Evolutionary conservation across 2,797 vertebrate genomes (phyloP).

Genomic region (Simalia tracyae): DNA sequence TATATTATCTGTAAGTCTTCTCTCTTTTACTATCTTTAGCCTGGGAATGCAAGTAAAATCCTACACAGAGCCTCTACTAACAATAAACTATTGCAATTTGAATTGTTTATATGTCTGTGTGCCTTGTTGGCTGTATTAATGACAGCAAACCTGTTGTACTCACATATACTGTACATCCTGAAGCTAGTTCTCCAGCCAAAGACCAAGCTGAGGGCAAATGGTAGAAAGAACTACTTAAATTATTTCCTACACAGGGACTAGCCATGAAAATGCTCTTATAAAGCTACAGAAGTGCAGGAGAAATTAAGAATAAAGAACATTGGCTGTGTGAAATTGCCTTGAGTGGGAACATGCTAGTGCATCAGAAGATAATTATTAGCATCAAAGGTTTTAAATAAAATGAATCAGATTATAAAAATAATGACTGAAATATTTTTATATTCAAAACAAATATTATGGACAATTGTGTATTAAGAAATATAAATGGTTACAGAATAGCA

Average conservation of each 20-base stretch:
- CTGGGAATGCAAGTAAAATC: not conserved
- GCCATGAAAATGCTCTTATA: not conserved
- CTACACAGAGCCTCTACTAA: not conserved
- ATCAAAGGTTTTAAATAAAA: not conserved
- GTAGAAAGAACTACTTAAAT: not conserved
- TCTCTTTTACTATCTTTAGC: not conserved
- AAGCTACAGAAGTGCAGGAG: not conserved
- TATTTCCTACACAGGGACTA: not conserved
- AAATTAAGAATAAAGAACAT: not conserved
- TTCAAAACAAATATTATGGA: not conserved
- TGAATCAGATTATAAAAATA: not conserved
- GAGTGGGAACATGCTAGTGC: not conserved
- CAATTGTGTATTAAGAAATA: not conserved
- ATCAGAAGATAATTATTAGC: not conserved
- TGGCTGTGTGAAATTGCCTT: not conserved
- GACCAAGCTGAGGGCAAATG: not conserved
- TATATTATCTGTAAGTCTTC: not conserved
- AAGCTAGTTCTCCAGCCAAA: not conserved
- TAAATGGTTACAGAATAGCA: not conserved
- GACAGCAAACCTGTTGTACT: not conserved
- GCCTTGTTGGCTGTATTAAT: not conserved
- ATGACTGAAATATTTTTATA: not conserved
- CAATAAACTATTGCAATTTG: not conserved
- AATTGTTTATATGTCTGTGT: not conserved
- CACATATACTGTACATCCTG: not conserved